Base-by-base conservation (phyloP, 2,888 invertebrate species). In the Serripes groenlandicus region DNA sequence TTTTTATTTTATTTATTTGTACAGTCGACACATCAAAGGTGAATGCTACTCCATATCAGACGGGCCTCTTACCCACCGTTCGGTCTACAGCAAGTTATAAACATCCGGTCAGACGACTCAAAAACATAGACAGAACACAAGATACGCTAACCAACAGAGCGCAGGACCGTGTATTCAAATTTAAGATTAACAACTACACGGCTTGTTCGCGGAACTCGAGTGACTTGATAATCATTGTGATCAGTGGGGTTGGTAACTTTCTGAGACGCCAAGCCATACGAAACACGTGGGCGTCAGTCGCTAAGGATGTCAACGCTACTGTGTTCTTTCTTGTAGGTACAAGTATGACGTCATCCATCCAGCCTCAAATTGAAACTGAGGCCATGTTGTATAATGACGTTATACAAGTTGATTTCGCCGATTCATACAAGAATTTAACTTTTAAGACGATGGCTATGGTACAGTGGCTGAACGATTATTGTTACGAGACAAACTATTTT, bases 401-500 rank as follows among this genome's bases (percentile, higher is more conserved):
- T 7, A 88, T 94, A 0, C 94, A 94, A 81, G 93, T 91, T 68
- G 90, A 93, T 76, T 94, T 95, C 81, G 15, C 91, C 2, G 95
- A 95, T 81, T 88, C 91, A 18, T 95, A 95, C 80, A 88, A 93
- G 30, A 95, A 95, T 89, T 89, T 95, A 32, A 95, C 95, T 0
- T 92, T 94, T 72, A 95, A 95, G 88, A 95, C 94, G n/a, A 90
- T 95, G 21, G 94, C 95, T 79, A 94, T 94, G 70, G 79, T 94
- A 54, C 93, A 94, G 81, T 95, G 95, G 95, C 90, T 94, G 1
- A 89, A 89, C 7, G 90, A 88, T 60, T 93, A 91, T 86, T 95
- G 95, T 85, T 85, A 79, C 4, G 83, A 91, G 60, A 93, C 94
- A 0, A 88, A 88, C 64, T 94, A 91, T 86, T 90, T 95, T 11